These are phyloP conservation scores for Plotosus lineatus DNA, from an alignment of 2,113 vertebrate genomes.

Conservation along the genomic window DNA sequence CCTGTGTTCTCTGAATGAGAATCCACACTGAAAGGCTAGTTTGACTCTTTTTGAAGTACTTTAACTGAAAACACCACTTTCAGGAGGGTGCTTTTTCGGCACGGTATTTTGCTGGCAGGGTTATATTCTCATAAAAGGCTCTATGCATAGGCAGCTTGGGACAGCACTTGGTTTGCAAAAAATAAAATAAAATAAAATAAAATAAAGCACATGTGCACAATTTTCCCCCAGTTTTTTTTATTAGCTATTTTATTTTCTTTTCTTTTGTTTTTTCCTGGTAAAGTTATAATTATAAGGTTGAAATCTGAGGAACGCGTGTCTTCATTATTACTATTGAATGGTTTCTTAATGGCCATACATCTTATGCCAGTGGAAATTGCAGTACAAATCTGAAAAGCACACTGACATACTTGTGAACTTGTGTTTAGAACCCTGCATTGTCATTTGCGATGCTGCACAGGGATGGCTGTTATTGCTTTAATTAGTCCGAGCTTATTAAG, in stretches of 20 bases:
- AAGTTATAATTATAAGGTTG: not conserved
- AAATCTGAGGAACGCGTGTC: slow-evolving; percentile 32
- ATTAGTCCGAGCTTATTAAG: slow-evolving; percentile 53
- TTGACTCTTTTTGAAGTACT: slow-evolving; percentile 41
- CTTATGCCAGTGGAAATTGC: slow-evolving; percentile 43
- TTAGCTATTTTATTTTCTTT: slow-evolving; percentile 27
- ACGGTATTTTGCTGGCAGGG: slow-evolving; percentile 21
- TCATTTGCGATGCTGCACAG: slow-evolving; percentile 52
- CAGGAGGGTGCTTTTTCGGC: slow-evolving; percentile 29
- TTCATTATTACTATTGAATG: slow-evolving; percentile 51
- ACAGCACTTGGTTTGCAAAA: slow-evolving; percentile 6
- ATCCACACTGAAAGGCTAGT: slow-evolving; percentile 47
- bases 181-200: too few species aligned
- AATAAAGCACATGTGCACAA: too few species aligned
- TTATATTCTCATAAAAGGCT: slow-evolving; percentile 15
- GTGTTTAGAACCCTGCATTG: too few species aligned
- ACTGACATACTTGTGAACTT: slow-evolving; percentile 36
- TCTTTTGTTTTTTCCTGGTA: slow-evolving; percentile 10
- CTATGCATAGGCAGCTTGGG: not conserved
- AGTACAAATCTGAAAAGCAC: slow-evolving; percentile 40
- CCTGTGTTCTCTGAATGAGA: slow-evolving; percentile 39
- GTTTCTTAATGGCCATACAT: slow-evolving; percentile 37
- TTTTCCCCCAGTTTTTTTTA: slow-evolving; percentile 26
- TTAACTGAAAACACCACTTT: slow-evolving; percentile 38
- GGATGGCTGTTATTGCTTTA: slow-evolving; percentile 50